A percentile compares a stretch with the other conserved stretches of the same genome.
Conservation (phyloP, 2,888 invertebrate species). For the Tipula confusa region DNA sequence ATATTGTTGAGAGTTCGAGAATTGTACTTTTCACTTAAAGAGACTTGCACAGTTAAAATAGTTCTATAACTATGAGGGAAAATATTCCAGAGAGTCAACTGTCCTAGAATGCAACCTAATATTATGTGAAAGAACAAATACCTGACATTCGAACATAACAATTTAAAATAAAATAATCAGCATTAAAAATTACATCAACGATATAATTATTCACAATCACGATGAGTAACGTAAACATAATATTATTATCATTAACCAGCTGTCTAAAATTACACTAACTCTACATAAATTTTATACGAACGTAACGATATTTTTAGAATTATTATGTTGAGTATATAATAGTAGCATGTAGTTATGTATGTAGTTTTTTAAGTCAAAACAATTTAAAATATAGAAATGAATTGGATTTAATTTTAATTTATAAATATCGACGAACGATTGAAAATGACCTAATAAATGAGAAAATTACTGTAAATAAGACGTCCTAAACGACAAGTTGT, state of each 20-base stretch:
- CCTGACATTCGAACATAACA: not conserved
- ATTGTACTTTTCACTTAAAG: too few relatives aligned
- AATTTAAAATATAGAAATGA: not conserved
- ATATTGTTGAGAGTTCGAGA: too few relatives aligned
- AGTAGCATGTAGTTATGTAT: not conserved
- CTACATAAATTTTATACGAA: not conserved
- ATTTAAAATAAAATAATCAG: not conserved
- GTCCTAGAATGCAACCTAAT: too few relatives aligned
- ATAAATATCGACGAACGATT: not conserved
- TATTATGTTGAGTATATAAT: not conserved
- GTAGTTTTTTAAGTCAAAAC: not conserved
- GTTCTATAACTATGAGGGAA: too few relatives aligned
- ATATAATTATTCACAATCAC: not conserved
- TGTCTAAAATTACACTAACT: not conserved
- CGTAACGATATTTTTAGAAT: constrained; percentile 3
- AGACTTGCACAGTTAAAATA: too few relatives aligned
- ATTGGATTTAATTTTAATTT: not conserved
- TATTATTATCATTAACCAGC: not conserved
- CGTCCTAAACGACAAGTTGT: too few relatives aligned
- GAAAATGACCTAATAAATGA: not conserved
- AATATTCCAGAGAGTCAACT: too few relatives aligned
- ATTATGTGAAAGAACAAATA: too few relatives aligned
- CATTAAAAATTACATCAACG: not conserved
- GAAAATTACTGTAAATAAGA: not conserved
- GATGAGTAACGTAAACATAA: not conserved